Percentiles rank a stretch among this genome's conserved stretches.
These are phyloP conservation scores for Drosophila jambulina DNA, from an alignment of 1,140 invertebrate species.

Conservation along the genomic window DNA sequence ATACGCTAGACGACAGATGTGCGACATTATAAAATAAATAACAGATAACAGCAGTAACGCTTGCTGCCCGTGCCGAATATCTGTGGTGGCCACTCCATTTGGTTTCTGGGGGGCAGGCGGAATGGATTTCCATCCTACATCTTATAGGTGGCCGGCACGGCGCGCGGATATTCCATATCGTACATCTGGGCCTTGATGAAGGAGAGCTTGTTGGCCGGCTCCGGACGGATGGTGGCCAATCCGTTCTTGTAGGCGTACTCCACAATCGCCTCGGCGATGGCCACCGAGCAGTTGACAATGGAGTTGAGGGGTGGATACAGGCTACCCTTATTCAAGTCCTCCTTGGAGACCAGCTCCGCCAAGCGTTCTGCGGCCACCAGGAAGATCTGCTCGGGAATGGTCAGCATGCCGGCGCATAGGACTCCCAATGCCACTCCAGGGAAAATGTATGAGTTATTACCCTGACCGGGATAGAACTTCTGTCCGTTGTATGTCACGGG, in stretches of 20 bases:
- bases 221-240: constrained; percentile 91
- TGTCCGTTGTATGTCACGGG: constrained; percentile 92
- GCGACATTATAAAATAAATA: constrained; percentile 74
- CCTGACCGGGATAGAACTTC: constrained; percentile 94
- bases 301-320: constrained; percentile 97
- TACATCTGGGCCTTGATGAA: constrained; percentile 94
- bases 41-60: too few relatives aligned
- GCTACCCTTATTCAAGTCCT: constrained; percentile 94
- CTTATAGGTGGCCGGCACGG: constrained; percentile 86
- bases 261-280: constrained; percentile 94
- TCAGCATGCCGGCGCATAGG: constrained; percentile 92
- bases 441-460: constrained; percentile 99
- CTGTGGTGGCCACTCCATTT: constrained; percentile 38
- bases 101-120: constrained; percentile 26
- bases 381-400: constrained; percentile 95
- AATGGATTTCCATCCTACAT: constrained; percentile 58
- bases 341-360: constrained; percentile 92
- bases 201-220: constrained; percentile 90
- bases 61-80: constrained; percentile 40
- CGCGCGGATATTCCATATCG: constrained; percentile 89
- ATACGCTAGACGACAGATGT: constrained; percentile 52
- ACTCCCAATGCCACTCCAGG: constrained; percentile 96
- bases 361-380: constrained; percentile 94
- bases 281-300: constrained; percentile 94
- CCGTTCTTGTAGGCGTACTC: constrained; percentile 95